phyloP scores from a whole-genome alignment of 2,888 invertebrate genomes.

The Actias luna region DNA sequence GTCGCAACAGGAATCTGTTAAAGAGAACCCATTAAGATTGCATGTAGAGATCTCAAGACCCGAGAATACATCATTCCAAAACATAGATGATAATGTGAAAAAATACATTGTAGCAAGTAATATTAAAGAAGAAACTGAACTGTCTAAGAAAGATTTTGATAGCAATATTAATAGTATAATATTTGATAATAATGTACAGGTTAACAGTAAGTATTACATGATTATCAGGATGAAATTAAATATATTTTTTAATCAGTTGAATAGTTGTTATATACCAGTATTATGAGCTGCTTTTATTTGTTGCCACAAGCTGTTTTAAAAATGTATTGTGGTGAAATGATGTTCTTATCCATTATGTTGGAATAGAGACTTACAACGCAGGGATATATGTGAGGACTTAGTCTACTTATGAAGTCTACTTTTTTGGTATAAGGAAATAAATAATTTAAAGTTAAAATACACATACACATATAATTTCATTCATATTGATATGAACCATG shows the following conservation, averaged over 20 bases:
- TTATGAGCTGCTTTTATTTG: too few species aligned
- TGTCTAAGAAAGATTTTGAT: neutral
- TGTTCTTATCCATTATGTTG: too few species aligned
- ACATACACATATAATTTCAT: too few species aligned
- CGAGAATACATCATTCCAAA: neutral
- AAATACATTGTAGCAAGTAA: slow-evolving; percentile 8
- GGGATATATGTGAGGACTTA: too few species aligned
- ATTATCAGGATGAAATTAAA: neutral
- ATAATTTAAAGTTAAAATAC: too few species aligned
- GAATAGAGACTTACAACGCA: too few species aligned
- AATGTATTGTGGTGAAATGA: too few species aligned
- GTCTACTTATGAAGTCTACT: too few species aligned
- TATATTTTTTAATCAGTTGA: neutral
- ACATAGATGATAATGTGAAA: neutral
- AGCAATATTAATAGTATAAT: neutral
- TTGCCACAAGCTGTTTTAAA: too few species aligned
- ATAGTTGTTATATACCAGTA: neutral
- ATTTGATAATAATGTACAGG: slow-evolving; percentile 8
- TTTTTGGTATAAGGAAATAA: too few species aligned
- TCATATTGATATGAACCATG: too few species aligned
- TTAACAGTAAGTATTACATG: slow-evolving; percentile 4
- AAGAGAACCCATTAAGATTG: slow-evolving; percentile 1
- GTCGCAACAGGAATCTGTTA: neutral
- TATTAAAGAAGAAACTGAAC: neutral
- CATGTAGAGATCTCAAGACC: slow-evolving; percentile 1